Base-by-base conservation (phyloP, 2,888 invertebrate genomes). In the Lochmaea capreae region DNA sequence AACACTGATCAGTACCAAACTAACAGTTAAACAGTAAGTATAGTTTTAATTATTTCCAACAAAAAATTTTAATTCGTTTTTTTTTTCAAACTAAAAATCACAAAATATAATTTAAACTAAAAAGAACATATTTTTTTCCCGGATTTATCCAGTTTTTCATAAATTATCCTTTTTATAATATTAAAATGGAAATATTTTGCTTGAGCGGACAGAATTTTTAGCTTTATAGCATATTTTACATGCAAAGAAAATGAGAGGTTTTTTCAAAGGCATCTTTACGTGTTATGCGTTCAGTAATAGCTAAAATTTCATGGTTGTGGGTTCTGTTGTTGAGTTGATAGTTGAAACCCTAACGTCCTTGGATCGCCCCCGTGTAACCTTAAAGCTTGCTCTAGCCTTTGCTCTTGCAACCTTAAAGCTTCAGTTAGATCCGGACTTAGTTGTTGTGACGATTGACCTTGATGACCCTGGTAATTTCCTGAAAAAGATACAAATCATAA, bases 301-400 rank as follows among this genome's bases (percentile, higher is more conserved):
- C 90, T 92, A 89, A 93, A 93, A 88, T 93, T 93, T 94, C 94
- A 94, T 91, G 94, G 91, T 81, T 86, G 84, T 88, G 90, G 90
- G 77, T 89, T 89, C 75, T 88, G 88, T 54, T 83, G 88, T 83
- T 86, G 85, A 75, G 86, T 85, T 73, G 88, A 84, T 73, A 94
- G 87, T 81, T 94, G 92, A 85, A 95, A 95, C 63, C 94, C 94
- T 77, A 95, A 87, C 85, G 94, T 92, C 79, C 95, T 90, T 2
- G 94, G 94, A 84, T 95, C 95, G 78, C 90, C 89, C 68, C 91
- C 91, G 85, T 95, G 95, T 82, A 95, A 89, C 83, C 95, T 91
- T 80, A 95, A 87, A 49, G 95, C 95, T 83, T 95, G 95, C 84
- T 95, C 95, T 83, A 95, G 86, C 82, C 95, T 90, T 85, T 95